Evolutionary conservation across 2,888 invertebrate genomes (phyloP).

Genomic region (Amitus sp.): DNA sequence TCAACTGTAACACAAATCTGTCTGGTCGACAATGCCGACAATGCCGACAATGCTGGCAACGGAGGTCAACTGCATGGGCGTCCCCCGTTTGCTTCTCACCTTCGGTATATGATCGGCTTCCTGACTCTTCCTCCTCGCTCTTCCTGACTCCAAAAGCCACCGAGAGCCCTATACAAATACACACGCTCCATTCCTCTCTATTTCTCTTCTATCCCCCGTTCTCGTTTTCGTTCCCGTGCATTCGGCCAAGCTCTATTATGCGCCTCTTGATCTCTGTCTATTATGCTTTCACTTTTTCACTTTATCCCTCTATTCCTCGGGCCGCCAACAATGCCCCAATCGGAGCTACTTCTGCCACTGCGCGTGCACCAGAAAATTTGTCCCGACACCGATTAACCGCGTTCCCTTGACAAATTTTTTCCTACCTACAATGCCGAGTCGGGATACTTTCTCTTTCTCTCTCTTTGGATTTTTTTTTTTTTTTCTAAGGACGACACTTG

Average conservation of each 20-base stretch:
- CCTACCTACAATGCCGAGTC: not conserved
- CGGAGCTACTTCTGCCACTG: not conserved
- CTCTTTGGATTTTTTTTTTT: not conserved
- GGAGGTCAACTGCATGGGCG: conserved; percentile 58
- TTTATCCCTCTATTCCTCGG: conserved; percentile 1
- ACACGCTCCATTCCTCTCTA: conserved; percentile 26
- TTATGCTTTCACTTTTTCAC: conserved; percentile 37
- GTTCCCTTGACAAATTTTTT: not conserved
- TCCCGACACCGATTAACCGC: not conserved
- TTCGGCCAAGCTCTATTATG: conserved; percentile 48
- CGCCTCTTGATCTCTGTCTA: conserved; percentile 50
- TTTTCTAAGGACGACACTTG: not conserved
- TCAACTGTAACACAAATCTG: conserved; percentile 35
- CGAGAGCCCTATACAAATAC: conserved; percentile 47
- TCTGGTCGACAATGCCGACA: conserved; percentile 32
- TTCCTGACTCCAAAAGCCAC: conserved; percentile 31
- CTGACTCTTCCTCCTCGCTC: too few relatives aligned
- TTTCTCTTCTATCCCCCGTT: not conserved
- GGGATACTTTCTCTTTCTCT: not conserved
- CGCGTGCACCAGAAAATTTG: not conserved
- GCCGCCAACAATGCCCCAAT: not conserved
- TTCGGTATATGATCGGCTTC: too few relatives aligned
- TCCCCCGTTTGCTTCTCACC: too few relatives aligned
- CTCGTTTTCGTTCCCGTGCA: too few relatives aligned
- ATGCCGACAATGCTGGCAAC: conserved; percentile 56